Evolutionary conservation across 2,797 vertebrate species (phyloP).

Genomic region (Ambastaia sidthimunki): DNA sequence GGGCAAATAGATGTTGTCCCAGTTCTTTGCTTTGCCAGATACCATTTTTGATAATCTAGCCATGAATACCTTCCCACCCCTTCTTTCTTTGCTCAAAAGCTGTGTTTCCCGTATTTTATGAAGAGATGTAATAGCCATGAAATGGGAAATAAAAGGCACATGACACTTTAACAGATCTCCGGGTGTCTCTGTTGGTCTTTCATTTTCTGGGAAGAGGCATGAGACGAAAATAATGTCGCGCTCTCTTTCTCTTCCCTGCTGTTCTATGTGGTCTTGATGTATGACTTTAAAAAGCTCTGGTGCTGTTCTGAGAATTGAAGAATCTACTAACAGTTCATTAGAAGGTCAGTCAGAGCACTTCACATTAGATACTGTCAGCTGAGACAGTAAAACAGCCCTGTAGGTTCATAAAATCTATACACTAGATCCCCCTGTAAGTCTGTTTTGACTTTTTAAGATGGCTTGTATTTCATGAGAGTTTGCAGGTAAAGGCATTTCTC

Average conservation of each 20-base stretch:
- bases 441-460: not conserved
- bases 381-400: not conserved
- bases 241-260: conserved; percentile 19
- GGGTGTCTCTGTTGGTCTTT: conserved; percentile 68
- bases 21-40: conserved; percentile 60
- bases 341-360: conserved; percentile 30
- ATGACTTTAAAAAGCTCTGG: conserved; percentile 16
- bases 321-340: conserved; percentile 31
- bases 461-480: not conserved
- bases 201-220: conserved; percentile 28
- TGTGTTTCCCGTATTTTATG: conserved; percentile 67
- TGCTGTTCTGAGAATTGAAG: not conserved
- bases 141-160: conserved; percentile 66
- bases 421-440: too few species aligned
- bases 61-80: conserved; percentile 59
- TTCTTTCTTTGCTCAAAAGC: conserved; percentile 62
- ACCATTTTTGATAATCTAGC: conserved; percentile 74
- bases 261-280: conserved; percentile 1
- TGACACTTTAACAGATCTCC: conserved; percentile 65
- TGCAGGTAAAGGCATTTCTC: not conserved
- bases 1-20: conserved; percentile 70
- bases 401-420: conserved; percentile 16
- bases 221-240: not conserved
- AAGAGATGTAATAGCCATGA: conserved; percentile 68
- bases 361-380: not conserved